Percentiles rank a stretch among this genome's conserved stretches.
Evolutionary conservation across 1,140 invertebrate species (phyloP).

Genomic region (Lineus longissimus): DNA sequence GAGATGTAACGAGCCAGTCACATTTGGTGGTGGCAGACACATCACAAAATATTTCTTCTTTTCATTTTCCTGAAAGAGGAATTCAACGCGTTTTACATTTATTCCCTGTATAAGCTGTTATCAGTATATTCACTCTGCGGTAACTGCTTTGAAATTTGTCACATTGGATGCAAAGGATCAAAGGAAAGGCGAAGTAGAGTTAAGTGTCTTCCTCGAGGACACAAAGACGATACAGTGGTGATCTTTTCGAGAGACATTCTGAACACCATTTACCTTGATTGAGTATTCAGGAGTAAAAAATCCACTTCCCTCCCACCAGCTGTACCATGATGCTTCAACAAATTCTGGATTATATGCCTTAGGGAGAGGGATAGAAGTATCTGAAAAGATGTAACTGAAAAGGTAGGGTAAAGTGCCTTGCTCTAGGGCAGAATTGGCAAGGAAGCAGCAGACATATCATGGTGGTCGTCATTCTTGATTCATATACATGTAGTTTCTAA

Average conservation of each 20-base stretch:
- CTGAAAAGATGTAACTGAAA: constrained; percentile 8
- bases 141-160: neutral
- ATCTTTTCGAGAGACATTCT: neutral
- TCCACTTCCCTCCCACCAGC: constrained; percentile 89
- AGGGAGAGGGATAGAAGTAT: constrained; percentile 63
- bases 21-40: constrained; percentile 98
- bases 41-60: constrained; percentile 72
- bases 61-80: neutral
- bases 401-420: too few relatives aligned
- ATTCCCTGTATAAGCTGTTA: neutral
- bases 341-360: constrained; percentile 90
- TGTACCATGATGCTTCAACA: constrained; percentile 96
- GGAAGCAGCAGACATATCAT: too few relatives aligned
- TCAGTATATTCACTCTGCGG: neutral
- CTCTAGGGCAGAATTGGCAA: too few relatives aligned
- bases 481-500: too few relatives aligned
- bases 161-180: neutral
- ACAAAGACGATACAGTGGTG: too few relatives aligned
- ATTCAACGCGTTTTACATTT: neutral
- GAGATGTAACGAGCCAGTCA: constrained; percentile 93
- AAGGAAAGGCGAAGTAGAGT: too few relatives aligned
- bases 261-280: constrained; percentile 57
- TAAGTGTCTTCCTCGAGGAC: too few relatives aligned
- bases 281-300: constrained; percentile 98
- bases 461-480: too few relatives aligned